Conservation (phyloP, 2,113 vertebrate genomes). For the Herpailurus yagouaroundi region DNA sequence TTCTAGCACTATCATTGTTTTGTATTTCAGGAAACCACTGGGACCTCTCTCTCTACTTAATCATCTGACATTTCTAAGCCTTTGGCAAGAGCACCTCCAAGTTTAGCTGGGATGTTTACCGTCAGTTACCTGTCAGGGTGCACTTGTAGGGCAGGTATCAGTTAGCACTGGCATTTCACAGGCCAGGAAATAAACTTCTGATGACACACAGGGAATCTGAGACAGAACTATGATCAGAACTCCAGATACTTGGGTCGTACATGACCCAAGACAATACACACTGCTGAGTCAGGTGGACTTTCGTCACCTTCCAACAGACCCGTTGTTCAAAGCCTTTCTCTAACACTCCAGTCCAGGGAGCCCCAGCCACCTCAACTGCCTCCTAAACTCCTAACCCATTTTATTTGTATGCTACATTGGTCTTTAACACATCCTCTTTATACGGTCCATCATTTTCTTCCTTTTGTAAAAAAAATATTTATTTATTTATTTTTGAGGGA, state of each 20-base stretch:
- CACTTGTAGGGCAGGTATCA: neutral
- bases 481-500: too few relatives aligned
- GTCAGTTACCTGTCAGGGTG: neutral
- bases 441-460: too few relatives aligned
- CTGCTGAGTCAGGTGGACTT: neutral
- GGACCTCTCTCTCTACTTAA: neutral
- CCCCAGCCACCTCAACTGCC: neutral
- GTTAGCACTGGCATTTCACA: neutral
- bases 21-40: neutral
- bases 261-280: neutral
- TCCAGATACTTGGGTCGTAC: neutral
- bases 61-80: neutral
- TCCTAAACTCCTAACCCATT: neutral
- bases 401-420: neutral
- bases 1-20: neutral
- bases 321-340: constrained; percentile 1
- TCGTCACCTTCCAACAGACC: neutral
- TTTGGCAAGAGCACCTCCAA: neutral
- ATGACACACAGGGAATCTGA: neutral
- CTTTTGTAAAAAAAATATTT: too few relatives aligned
- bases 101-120: neutral
- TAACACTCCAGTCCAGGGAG: neutral
- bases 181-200: neutral
- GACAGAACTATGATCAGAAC: neutral
- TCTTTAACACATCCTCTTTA: neutral